Evolutionary conservation across 2,888 invertebrate species (phyloP), one percentile per base, ranked within the genome.

Genomic region (Dryobota labecula): DNA sequence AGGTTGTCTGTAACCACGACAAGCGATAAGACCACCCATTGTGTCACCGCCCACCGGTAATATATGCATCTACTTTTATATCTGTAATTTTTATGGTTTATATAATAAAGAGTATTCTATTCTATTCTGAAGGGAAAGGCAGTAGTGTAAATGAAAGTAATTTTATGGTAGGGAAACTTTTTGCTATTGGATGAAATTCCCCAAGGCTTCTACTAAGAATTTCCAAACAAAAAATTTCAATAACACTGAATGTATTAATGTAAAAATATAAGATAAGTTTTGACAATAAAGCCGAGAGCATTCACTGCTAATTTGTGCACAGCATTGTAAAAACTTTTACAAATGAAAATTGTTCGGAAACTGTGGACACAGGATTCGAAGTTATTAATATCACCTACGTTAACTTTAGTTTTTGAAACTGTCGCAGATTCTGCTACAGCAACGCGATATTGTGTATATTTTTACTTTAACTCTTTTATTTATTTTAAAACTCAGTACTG

Each of bases 301-400:
- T 71, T 63, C 57, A 57, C 27, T 74, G 53, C 80, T 80, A 79
- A 83, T 80, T 83, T 74, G 80, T 79, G 74, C 49, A 62, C 62
- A 81, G 51, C 15, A 73, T 73, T 68, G 61, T 58, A 65, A 58
- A 78, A 82, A 78, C 45, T 78, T 77, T 77, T 66, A 33, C 36
- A 43, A 63, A 67, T 66, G 13, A 54, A 78, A 82, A 33, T 82
- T 71, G 78, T 71, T 82, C 33, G 41, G 45, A 1, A 54, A 63
- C 53, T 41, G 64, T 64, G 58, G 30, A 78, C 53, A 63, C 36
- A 15, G 65, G 30, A 63, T 70, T 56, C 36, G 47, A 61, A 68
- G 65, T 66, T 65, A 62, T 62, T 78, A 68, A 78, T 78, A 61
- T 53, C n/a, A 56, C 43, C n/a, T 53, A 49, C 47, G 61, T 70